These are phyloP conservation scores for Bergia puertoricense DNA, from an alignment of 92 coral and sea anemone species.

Conservation along the genomic window DNA sequence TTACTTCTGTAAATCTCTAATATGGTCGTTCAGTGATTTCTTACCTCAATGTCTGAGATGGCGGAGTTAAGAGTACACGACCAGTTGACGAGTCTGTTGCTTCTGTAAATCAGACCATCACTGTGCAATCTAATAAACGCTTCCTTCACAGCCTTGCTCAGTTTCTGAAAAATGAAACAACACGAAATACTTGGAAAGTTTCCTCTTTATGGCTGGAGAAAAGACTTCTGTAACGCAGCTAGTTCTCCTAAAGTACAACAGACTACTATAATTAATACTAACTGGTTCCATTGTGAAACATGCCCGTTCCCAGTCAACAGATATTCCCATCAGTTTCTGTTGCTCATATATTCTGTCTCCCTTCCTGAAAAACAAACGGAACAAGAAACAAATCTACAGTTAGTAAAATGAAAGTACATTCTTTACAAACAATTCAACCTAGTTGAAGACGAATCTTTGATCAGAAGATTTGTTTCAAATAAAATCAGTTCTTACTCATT, in stretches of 20 bases:
- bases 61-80: slow-evolving; percentile 98
- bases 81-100: slow-evolving; percentile 97
- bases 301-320: slow-evolving; percentile 99
- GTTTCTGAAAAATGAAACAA: slow-evolving; percentile 66
- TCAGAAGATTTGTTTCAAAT: neutral
- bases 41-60: slow-evolving; percentile 98
- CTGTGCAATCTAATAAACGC: slow-evolving; percentile 93
- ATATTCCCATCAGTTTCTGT: slow-evolving; percentile 85
- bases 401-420: neutral
- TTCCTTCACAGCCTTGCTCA: slow-evolving; percentile 90
- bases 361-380: slow-evolving; percentile 56
- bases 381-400: too few species aligned
- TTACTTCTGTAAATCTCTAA: slow-evolving; percentile 81
- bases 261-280: slow-evolving; percentile 26
- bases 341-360: slow-evolving; percentile 95
- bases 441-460: neutral
- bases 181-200: neutral
- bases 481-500: slow-evolving; percentile 80
- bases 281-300: slow-evolving; percentile 99
- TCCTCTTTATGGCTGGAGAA: too few species aligned
- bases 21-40: neutral
- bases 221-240: too few species aligned
- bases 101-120: slow-evolving; percentile 92
- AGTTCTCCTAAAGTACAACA: too few species aligned
- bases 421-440: neutral